Evolutionary conservation across 2,113 vertebrate species (phyloP).

Genomic region (Chloropsis cyanopogon): DNA sequence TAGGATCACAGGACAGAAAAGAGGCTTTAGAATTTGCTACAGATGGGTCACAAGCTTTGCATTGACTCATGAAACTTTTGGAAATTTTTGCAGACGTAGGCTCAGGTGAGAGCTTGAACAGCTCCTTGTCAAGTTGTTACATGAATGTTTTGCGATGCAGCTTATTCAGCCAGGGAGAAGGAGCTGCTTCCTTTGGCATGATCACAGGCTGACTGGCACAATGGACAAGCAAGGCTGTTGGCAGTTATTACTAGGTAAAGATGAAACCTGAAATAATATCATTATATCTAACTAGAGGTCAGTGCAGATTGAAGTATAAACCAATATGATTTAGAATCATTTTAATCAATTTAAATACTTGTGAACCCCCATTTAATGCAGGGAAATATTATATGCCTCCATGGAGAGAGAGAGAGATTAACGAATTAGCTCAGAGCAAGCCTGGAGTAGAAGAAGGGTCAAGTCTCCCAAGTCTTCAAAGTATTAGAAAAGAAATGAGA

Average conservation of each 20-base stretch:
- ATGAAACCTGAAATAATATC: neutral
- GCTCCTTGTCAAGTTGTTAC: neutral
- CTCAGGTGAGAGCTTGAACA: neutral
- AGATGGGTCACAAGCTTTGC: neutral
- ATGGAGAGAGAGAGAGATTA: neutral
- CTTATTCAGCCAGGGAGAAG: neutral
- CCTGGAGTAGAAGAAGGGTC: neutral
- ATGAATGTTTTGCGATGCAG: neutral
- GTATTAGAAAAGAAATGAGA: neutral
- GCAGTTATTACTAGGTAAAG: neutral
- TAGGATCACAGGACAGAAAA: neutral
- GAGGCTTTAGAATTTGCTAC: neutral
- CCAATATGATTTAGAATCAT: neutral
- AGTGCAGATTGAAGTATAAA: neutral
- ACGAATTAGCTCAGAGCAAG: neutral
- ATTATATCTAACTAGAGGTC: neutral
- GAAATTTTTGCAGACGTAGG: neutral
- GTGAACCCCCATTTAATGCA: neutral
- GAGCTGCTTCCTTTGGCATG: neutral
- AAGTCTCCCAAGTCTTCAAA: neutral
- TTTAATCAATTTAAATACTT: neutral
- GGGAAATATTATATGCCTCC: neutral
- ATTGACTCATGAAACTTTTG: neutral
- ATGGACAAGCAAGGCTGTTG: neutral
- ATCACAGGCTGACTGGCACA: neutral